Conservation (phyloP, 2,888 invertebrate genomes). For the Lasioglossum leucozonium region DNA sequence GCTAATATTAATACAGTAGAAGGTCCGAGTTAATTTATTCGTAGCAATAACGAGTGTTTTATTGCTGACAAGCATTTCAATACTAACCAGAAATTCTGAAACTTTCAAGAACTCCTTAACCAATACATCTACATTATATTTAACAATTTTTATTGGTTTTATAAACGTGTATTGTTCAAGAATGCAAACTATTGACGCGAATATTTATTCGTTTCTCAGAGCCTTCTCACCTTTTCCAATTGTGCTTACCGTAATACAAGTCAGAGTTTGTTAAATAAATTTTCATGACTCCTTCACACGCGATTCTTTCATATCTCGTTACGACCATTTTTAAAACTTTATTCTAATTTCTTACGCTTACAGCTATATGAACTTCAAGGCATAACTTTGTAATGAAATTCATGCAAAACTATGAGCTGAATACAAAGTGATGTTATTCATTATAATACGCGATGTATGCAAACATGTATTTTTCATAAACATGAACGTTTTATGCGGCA, state of each 20-base stretch:
- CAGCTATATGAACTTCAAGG: neutral
- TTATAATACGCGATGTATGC: constrained; percentile 20
- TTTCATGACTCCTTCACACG: neutral
- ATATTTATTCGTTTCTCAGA: too few relatives aligned
- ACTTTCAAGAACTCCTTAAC: too few relatives aligned
- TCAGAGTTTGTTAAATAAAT: neutral
- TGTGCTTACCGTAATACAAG: neutral
- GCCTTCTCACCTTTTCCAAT: too few relatives aligned
- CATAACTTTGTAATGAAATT: constrained; percentile 28
- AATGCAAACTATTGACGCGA: too few relatives aligned
- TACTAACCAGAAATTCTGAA: too few relatives aligned
- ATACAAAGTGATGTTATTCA: constrained; percentile 28
- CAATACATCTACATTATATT: too few relatives aligned
- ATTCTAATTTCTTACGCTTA: constrained; percentile 19
- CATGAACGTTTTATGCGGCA: neutral
- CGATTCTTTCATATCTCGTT: neutral
- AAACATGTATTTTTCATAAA: constrained; percentile 32
- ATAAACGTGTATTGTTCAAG: too few relatives aligned
- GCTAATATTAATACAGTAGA: neutral
- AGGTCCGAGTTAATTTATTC: neutral
- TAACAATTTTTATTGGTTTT: too few relatives aligned
- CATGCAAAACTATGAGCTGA: constrained; percentile 42
- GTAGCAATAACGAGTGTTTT: neutral
- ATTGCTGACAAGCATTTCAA: neutral
- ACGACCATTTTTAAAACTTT: neutral